Conservation (phyloP, 92 coral and sea anemone species). For the Meandrina meandrites region DNA sequence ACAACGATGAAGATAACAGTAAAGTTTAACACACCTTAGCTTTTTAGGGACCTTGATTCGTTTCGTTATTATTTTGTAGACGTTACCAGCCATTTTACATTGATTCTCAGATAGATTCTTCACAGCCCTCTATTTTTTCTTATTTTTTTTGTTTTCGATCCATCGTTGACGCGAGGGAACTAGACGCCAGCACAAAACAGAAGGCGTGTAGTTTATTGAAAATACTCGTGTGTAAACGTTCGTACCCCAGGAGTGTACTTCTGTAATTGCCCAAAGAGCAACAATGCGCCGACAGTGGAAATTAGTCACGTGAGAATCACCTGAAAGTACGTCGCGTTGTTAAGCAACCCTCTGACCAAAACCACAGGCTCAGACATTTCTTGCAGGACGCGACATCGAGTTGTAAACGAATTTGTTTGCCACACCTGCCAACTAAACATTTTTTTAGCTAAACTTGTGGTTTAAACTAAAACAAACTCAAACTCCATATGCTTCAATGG, state of each 20-base stretch:
- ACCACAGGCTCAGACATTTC: neutral
- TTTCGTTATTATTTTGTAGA: neutral
- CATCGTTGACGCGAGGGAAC: too few relatives aligned
- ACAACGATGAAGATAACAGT: slow-evolving; percentile 5
- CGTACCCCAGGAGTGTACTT: too few relatives aligned
- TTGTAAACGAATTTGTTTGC: too few relatives aligned
- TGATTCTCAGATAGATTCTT: neutral
- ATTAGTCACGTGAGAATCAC: neutral
- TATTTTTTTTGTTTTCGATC: too few relatives aligned
- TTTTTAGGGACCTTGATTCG: neutral
- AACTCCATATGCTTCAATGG: too few relatives aligned
- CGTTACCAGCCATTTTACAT: neutral
- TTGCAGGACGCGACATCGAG: neutral
- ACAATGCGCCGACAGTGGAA: neutral
- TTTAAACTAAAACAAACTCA: too few relatives aligned
- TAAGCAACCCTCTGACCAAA: neutral
- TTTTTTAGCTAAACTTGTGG: neutral
- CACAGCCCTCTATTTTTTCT: too few relatives aligned
- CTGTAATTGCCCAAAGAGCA: too few relatives aligned
- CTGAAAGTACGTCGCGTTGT: too few relatives aligned
- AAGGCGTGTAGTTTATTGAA: too few relatives aligned
- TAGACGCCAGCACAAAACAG: too few relatives aligned
- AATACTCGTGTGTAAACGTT: too few relatives aligned
- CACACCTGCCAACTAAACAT: neutral
- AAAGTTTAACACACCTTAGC: slow-evolving; percentile 8